Evolutionary conservation across 2,113 vertebrate genomes (phyloP), one percentile per base, ranked within the genome.

Genomic region (Ammodytes marinus): DNA sequence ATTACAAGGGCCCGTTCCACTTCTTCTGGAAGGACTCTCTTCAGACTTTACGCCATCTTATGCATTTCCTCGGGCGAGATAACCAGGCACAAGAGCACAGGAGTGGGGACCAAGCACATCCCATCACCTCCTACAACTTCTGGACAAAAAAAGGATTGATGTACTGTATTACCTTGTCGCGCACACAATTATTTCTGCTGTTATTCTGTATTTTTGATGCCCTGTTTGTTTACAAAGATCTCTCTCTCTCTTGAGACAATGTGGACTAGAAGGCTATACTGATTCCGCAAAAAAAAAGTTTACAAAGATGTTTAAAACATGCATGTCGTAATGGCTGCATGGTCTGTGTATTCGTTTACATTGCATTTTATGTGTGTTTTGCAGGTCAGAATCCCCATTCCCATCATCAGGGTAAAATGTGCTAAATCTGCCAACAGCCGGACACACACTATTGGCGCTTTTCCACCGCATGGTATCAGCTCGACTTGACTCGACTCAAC

Each of bases 291-390:
- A 82, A 88, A n/a, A 27, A 27, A 27, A 27, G 88, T 90, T 92
- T 91, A 86, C 90, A 91, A 80, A 84, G 76, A 80, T 73, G 1
- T 91, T 73, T 65, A 89, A 85, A 87, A 80, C 91, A 88, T 94
- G 94, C 94, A 95, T 94, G 93, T 94, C 91, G 3, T 89, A 86
- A 87, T 61, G 92, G 91, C 91, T 93, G 95, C 94, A 94, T 94
- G 92, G 92, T 27, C 27, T 84, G 80, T 90, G 68, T 77, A 81
- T 79, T 88, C 52, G 80, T 90, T 92, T 90, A 82, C 86, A 83
- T 80, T 86, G 83, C 67, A 83, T 87, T 80, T 63, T 85, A 53
- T 82, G 80, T 91, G 80, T 91, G 74, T 90, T 82, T 69, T 64
- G 58, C 63, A 83, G 60, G 59, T 82, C 57, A 59, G 40, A 61